Percentiles rank a stretch among this genome's conserved stretches.
Conservation (phyloP, 2,888 invertebrate species). For the Aphodius sticticus region DNA sequence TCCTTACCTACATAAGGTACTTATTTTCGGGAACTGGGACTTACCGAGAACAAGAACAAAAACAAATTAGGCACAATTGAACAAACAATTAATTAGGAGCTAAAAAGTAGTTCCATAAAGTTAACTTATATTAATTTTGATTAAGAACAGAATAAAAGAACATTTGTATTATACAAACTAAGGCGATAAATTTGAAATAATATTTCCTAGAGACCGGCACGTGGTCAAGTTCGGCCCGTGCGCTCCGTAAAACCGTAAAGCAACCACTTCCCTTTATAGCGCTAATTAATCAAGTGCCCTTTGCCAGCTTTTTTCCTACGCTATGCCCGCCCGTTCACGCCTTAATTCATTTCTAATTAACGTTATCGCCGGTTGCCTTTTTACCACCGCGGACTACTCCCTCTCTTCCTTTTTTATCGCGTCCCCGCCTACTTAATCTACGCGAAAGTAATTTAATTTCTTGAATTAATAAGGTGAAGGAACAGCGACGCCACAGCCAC, state of each 20-base stretch:
- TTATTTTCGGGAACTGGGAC: no score
- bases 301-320: slow-evolving; percentile 4
- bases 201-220: slow-evolving; percentile 4
- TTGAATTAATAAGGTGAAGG: not conserved
- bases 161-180: not conserved
- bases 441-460: not conserved
- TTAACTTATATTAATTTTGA: not conserved
- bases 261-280: slow-evolving; percentile 4
- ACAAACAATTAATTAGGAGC: not conserved
- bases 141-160: not conserved
- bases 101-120: not conserved
- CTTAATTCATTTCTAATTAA: slow-evolving; percentile 4
- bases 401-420: not conserved
- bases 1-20: no score
- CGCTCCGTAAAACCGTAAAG: not conserved
- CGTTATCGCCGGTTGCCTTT: slow-evolving; percentile 4
- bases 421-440: not conserved
- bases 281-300: slow-evolving; percentile 4
- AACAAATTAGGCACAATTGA: no score
- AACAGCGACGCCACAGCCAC: not conserved
- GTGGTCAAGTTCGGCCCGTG: not conserved
- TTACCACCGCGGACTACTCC: not conserved
- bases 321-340: not conserved
- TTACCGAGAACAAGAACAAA: no score
- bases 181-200: not conserved